Percentiles rank a stretch among this genome's conserved stretches.
Evolutionary conservation across 2,113 vertebrate genomes (phyloP).

Genomic region (Halichoeres trimaculatus): DNA sequence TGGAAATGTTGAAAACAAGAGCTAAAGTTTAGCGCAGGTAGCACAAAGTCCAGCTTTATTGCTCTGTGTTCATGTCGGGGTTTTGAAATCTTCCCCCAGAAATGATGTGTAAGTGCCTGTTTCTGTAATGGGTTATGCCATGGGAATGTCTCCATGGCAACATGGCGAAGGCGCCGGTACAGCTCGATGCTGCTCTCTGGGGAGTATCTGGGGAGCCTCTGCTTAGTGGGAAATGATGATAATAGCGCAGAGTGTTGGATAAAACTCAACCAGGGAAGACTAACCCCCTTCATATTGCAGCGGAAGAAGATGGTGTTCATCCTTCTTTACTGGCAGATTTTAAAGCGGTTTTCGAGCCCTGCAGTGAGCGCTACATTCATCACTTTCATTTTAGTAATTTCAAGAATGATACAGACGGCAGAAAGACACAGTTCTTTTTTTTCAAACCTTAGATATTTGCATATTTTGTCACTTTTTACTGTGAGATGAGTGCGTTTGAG

Average conservation of each 20-base stretch:
- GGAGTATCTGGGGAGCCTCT: conserved; percentile 75
- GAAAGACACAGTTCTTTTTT: neutral
- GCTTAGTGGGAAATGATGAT: conserved; percentile 77
- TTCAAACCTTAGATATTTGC: neutral
- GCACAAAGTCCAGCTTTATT: conserved; percentile 31
- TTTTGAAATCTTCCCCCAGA: conserved; percentile 54
- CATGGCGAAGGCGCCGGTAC: conserved; percentile 71
- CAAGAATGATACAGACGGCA: conserved; percentile 17
- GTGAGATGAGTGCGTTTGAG: neutral
- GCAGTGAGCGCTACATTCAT: conserved; percentile 13
- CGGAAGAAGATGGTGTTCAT: conserved; percentile 44
- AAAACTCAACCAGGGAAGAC: conserved; percentile 70
- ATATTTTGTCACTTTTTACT: neutral
- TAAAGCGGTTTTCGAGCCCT: neutral
- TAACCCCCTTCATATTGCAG: conserved; percentile 59
- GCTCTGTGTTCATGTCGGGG: conserved; percentile 68
- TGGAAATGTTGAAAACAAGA: neutral
- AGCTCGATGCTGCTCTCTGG: conserved; percentile 77
- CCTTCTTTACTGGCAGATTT: conserved; percentile 25
- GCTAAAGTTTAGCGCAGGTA: conserved; percentile 1
- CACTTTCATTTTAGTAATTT: conserved; percentile 22
- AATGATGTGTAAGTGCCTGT: conserved; percentile 79
- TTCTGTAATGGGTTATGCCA: conserved; percentile 79
- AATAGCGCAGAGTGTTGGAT: conserved; percentile 74
- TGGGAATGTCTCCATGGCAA: conserved; percentile 81